Evolutionary conservation across 2,113 vertebrate genomes (phyloP).

Genomic region (Pomatorhinus ruficollis): DNA sequence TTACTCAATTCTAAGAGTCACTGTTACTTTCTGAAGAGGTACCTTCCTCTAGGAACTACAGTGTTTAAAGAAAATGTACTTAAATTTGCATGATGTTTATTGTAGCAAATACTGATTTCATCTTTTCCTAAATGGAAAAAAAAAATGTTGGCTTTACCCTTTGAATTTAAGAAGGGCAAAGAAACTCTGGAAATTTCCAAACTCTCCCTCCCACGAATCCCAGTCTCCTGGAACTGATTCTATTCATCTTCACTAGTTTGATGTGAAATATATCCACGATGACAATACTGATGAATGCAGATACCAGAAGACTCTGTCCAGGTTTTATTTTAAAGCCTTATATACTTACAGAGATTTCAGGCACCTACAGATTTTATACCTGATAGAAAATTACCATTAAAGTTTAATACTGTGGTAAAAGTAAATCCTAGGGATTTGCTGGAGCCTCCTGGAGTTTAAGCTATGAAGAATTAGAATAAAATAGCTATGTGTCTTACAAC

Average conservation of each 20-base stretch:
- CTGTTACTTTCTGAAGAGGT: neutral
- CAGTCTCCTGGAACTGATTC: neutral
- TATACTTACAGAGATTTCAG: neutral
- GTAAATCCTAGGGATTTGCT: slow-evolving; percentile 41
- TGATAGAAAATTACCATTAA: slow-evolving; percentile 39
- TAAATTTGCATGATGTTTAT: neutral
- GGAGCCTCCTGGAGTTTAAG: slow-evolving; percentile 15
- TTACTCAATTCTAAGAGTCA: slow-evolving; percentile 20
- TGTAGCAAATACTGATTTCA: neutral
- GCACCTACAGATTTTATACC: slow-evolving; percentile 21
- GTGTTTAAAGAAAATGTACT: neutral
- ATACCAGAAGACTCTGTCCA: neutral
- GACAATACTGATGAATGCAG: neutral
- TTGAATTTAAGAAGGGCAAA: neutral
- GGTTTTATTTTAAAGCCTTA: slow-evolving; percentile 21
- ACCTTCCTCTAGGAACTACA: neutral
- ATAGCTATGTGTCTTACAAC: neutral
- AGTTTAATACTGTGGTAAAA: slow-evolving; percentile 26
- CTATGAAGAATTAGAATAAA: slow-evolving; percentile 48
- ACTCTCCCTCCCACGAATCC: neutral
- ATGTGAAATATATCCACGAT: neutral
- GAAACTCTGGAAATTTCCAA: neutral
- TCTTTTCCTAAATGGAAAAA: neutral
- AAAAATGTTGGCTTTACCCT: neutral
- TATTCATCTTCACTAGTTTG: neutral